Conservation (phyloP, 2,888 invertebrate species). For the Agonum fuliginosum region DNA sequence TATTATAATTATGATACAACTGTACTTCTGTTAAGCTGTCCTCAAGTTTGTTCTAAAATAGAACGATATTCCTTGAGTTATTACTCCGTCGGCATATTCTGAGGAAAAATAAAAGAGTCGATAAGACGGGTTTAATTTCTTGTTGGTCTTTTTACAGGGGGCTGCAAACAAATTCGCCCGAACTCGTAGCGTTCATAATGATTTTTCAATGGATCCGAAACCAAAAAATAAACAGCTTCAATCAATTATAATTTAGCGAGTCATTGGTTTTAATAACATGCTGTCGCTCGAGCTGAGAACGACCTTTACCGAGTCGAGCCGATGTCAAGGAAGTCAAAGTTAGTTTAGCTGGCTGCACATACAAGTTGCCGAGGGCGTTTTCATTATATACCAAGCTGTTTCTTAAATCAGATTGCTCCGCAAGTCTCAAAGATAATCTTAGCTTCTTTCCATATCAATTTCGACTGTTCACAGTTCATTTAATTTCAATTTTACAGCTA, state of each 20-base stretch:
- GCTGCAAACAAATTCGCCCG: constrained; percentile 32
- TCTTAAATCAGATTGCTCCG: constrained; percentile 73
- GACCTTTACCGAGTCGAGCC: constrained; percentile 31
- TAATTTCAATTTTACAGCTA: constrained; percentile 75
- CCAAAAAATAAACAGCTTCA: constrained; percentile 66
- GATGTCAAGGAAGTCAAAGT: constrained; percentile 53
- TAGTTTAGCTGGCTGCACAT: constrained; percentile 55
- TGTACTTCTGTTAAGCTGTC: too few species aligned
- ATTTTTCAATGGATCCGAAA: constrained; percentile 62
- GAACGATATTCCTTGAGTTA: too few species aligned
- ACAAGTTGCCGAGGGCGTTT: constrained; percentile 54
- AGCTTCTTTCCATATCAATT: constrained; percentile 75
- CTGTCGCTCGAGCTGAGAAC: constrained; percentile 34
- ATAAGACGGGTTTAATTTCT: constrained; percentile 28
- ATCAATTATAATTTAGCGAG: constrained; percentile 70
- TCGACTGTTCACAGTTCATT: constrained; percentile 74
- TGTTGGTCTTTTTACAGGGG: constrained; percentile 32
- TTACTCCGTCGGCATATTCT: background rate
- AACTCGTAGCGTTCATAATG: constrained; percentile 48
- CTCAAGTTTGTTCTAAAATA: too few species aligned
- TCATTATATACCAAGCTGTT: constrained; percentile 72
- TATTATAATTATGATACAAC: too few species aligned
- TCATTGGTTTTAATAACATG: constrained; percentile 72
- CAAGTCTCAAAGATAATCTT: constrained; percentile 72
- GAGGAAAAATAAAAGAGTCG: background rate